Percentiles rank a stretch among this genome's conserved stretches.
These are phyloP conservation scores for Nothoprocta perdicaria DNA, from an alignment of 2,113 vertebrate species.

Conservation along the genomic window DNA sequence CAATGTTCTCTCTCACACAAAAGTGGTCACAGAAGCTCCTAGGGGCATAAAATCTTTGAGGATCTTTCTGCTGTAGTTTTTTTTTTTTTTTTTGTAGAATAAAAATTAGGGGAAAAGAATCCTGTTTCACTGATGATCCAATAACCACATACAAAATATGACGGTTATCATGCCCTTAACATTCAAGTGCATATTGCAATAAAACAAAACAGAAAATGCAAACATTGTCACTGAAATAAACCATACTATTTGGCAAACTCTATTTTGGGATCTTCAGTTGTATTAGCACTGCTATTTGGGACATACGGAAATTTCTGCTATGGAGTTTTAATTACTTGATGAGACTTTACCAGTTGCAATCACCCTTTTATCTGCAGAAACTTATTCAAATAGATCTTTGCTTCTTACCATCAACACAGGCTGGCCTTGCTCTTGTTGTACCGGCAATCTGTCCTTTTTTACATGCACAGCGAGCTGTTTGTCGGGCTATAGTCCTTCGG, in stretches of 20 bases:
- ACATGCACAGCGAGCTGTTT: slow-evolving; percentile 98
- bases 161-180: not conserved
- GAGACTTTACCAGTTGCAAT: not conserved
- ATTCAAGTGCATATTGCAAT: not conserved
- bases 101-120: not conserved
- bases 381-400: slow-evolving; percentile 42
- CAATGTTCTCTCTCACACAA: slow-evolving; percentile 23
- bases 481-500: slow-evolving; percentile 95
- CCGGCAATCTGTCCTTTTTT: slow-evolving; percentile 99
- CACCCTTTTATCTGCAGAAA: slow-evolving; percentile 15
- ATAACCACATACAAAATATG: not conserved
- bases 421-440: slow-evolving; percentile 95
- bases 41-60: slow-evolving; percentile 25
- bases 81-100: not conserved
- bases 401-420: slow-evolving; percentile 96
- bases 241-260: not conserved
- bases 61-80: not conserved
- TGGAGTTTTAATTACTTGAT: not conserved
- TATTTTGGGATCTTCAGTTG: not conserved
- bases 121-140: not conserved
- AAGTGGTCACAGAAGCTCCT: slow-evolving; percentile 13
- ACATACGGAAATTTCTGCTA: not conserved
- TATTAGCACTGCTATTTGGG: not conserved
- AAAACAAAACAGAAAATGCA: not conserved
- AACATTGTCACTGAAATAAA: not conserved